A percentile compares a stretch with the other conserved stretches of the same genome.
Conservation (phyloP, 2,888 invertebrate genomes). For the Troides oblongomaculatus region DNA sequence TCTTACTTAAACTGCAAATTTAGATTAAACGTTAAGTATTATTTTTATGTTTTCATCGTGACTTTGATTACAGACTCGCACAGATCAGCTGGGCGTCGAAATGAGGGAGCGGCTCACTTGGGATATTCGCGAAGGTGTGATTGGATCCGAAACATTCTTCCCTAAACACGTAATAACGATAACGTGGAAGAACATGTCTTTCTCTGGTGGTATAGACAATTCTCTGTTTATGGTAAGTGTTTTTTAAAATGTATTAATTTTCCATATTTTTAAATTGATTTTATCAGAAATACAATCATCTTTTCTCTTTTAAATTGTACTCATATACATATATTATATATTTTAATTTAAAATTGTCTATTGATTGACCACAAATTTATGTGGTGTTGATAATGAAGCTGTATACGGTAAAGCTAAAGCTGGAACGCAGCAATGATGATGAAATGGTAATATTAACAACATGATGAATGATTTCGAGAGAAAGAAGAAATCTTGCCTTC, state of each 20-base stretch:
- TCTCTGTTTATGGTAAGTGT: slow-evolving; percentile 83
- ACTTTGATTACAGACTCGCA: slow-evolving; percentile 74
- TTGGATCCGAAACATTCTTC: slow-evolving; percentile 93
- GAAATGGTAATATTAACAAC: too few species aligned
- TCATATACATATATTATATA: neutral
- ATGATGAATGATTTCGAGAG: too few species aligned
- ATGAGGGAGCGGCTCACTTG: slow-evolving; percentile 91
- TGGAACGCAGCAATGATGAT: too few species aligned
- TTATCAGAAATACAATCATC: slow-evolving; percentile 86
- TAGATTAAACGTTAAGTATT: neutral
- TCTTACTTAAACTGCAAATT: neutral
- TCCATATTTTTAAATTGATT: too few species aligned
- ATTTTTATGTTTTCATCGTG: neutral
- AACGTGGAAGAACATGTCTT: slow-evolving; percentile 98
- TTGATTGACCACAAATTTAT: too few species aligned
- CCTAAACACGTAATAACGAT: slow-evolving; percentile 94
- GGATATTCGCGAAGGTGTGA: slow-evolving; percentile 94
- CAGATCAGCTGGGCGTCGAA: slow-evolving; percentile 91
- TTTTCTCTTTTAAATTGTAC: neutral
- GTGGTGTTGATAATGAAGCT: too few species aligned
- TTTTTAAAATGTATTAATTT: slow-evolving; percentile 2
- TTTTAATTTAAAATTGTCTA: too few species aligned
- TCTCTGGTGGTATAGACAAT: slow-evolving; percentile 92
- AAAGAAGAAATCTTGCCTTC: too few species aligned
- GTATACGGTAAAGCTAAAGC: too few species aligned